Percentiles rank a stretch among this genome's conserved stretches.
Evolutionary conservation across 1,140 invertebrate genomes (phyloP).

Genomic region (Olivierus martensii): DNA sequence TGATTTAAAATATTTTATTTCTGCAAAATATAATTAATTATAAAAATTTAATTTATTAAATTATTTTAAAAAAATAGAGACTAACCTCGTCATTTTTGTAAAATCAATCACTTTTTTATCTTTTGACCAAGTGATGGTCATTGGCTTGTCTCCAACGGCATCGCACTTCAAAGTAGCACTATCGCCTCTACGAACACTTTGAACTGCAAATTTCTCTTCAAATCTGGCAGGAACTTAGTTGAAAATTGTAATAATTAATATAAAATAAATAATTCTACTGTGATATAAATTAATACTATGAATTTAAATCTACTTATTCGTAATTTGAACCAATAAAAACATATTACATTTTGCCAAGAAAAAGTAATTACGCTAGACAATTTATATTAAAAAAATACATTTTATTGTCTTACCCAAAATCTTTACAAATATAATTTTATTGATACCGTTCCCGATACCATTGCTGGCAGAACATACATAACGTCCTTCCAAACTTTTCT

Average conservation of each 20-base stretch:
- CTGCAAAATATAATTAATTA: too few species aligned
- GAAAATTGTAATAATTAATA: too few species aligned
- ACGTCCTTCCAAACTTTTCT: conserved; percentile 7
- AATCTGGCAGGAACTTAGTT: conserved; percentile 74
- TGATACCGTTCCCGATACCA: conserved; percentile 7
- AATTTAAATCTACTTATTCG: too few species aligned
- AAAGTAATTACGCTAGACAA: too few species aligned
- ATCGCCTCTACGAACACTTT: conserved; percentile 75
- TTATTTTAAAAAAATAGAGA: too few species aligned
- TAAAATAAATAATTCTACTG: too few species aligned
- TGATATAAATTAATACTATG: too few species aligned
- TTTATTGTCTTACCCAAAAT: conserved; percentile 14
- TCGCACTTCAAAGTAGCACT: conserved; percentile 85
- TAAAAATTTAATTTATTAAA: too few species aligned
- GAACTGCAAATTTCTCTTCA: conserved; percentile 77
- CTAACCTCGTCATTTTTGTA: conserved; percentile 6
- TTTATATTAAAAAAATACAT: too few species aligned
- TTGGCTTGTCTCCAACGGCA: conserved; percentile 91
- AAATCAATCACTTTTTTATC: conserved; percentile 19
- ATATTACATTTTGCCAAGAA: too few species aligned
- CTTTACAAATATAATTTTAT: conserved; percentile 6
- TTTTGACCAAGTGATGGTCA: conserved; percentile 72
- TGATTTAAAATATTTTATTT: too few species aligned
- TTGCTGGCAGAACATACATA: conserved; percentile 6
- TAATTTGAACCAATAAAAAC: too few species aligned